phyloP scores from a whole-genome alignment of 1,140 invertebrate species.

The Leptinotarsa lineolata region DNA sequence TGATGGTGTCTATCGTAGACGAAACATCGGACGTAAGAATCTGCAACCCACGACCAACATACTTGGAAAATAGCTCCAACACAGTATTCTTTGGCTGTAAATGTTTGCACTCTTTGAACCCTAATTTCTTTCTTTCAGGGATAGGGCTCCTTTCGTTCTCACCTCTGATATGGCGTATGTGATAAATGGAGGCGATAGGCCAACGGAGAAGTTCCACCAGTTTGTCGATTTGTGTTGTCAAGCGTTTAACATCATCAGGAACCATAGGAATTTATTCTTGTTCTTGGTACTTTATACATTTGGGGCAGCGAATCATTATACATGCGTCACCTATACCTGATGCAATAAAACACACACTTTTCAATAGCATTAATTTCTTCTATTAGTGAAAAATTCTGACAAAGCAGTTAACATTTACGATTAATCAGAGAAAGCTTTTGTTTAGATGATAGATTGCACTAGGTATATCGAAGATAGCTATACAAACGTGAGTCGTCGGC shows the following conservation, averaged over 20 bases:
- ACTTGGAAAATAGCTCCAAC: too few species aligned
- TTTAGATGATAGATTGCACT: too few species aligned
- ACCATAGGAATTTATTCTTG: conserved; percentile 89
- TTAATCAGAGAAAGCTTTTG: background rate
- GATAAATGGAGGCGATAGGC: conserved; percentile 95
- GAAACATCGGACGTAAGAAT: too few species aligned
- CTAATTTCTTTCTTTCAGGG: conserved; percentile 62
- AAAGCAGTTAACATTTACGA: background rate
- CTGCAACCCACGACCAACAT: too few species aligned
- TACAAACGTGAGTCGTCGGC: too few species aligned
- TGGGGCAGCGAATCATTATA: too few species aligned
- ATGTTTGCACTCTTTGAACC: background rate
- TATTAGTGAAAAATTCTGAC: background rate
- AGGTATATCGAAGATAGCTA: too few species aligned
- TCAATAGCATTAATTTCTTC: too few species aligned
- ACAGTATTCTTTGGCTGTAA: too few species aligned
- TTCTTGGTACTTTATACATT: conserved; percentile 74
- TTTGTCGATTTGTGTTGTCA: conserved; percentile 98
- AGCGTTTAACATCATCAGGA: conserved; percentile 95
- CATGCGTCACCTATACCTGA: too few species aligned
- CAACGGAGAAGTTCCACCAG: conserved; percentile 91
- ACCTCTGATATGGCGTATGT: conserved; percentile 99
- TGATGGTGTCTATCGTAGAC: too few species aligned
- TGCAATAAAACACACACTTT: too few species aligned
- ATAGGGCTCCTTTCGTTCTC: conserved; percentile 95